phyloP scores from a whole-genome alignment of 2,888 invertebrate species.

The Rotaria macrura region DNA sequence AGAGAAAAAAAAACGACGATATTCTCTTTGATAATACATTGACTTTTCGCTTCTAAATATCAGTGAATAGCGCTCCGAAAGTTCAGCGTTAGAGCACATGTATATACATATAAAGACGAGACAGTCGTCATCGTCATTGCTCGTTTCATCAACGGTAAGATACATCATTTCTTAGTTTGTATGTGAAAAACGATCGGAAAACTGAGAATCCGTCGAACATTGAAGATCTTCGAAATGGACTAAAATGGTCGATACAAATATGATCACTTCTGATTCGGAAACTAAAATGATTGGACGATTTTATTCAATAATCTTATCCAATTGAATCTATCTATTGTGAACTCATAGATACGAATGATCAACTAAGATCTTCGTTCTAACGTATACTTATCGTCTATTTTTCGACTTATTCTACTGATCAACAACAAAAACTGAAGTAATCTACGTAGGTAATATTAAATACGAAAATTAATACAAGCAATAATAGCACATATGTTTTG shows the following conservation, averaged over 20 bases:
- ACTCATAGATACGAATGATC: neutral
- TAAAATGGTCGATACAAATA: neutral
- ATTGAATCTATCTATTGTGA: neutral
- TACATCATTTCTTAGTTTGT: neutral
- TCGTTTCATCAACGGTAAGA: neutral
- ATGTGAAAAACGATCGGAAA: neutral
- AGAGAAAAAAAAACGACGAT: neutral
- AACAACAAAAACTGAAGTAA: neutral
- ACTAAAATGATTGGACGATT: neutral
- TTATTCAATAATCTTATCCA: neutral
- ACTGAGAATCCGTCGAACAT: neutral
- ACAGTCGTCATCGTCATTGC: slow-evolving; percentile 8
- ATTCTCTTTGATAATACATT: slow-evolving; percentile 20
- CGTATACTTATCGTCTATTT: neutral
- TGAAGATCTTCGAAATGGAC: neutral
- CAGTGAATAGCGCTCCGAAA: slow-evolving; percentile 14
- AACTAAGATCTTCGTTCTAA: neutral
- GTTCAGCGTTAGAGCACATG: slow-evolving; percentile 21
- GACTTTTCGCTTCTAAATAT: slow-evolving; percentile 24
- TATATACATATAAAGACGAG: neutral
- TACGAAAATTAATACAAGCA: no score
- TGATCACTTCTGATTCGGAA: neutral
- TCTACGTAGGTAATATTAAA: neutral
- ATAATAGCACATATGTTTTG: no score
- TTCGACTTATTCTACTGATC: neutral